Evolutionary conservation across 2,113 vertebrate species (phyloP).

Genomic region (Camelus bactrianus): DNA sequence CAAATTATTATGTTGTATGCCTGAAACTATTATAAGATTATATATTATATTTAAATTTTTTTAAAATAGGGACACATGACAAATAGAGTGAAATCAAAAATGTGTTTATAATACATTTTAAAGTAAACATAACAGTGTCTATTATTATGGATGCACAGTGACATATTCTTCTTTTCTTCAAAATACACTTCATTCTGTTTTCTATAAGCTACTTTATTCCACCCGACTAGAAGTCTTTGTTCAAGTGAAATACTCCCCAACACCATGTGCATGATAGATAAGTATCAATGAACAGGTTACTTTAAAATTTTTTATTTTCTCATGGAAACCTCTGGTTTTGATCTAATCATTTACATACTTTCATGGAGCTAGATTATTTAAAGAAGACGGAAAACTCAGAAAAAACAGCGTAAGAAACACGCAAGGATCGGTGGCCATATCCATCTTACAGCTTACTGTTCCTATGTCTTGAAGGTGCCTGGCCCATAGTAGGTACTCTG

Average conservation of each 20-base stretch:
- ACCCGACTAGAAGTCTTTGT: neutral
- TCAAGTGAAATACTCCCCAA: neutral
- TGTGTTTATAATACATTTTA: constrained; percentile 63
- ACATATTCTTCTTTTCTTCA: neutral
- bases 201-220: neutral
- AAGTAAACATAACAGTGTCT: constrained; percentile 64
- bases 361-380: neutral
- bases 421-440: neutral
- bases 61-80: neutral
- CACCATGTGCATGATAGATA: neutral
- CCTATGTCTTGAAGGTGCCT: neutral
- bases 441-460: neutral
- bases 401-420: neutral
- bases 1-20: neutral
- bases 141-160: neutral
- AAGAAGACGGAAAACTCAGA: neutral
- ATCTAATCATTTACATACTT: neutral
- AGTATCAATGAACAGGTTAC: neutral
- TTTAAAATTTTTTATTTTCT: neutral
- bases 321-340: neutral
- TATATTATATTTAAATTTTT: neutral
- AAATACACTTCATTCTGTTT: neutral
- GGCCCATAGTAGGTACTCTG: neutral
- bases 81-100: constrained; percentile 1
- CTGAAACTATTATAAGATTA: neutral